Evolutionary conservation across 2,113 vertebrate species (phyloP).

Genomic region (Tylochromis polylepis): DNA sequence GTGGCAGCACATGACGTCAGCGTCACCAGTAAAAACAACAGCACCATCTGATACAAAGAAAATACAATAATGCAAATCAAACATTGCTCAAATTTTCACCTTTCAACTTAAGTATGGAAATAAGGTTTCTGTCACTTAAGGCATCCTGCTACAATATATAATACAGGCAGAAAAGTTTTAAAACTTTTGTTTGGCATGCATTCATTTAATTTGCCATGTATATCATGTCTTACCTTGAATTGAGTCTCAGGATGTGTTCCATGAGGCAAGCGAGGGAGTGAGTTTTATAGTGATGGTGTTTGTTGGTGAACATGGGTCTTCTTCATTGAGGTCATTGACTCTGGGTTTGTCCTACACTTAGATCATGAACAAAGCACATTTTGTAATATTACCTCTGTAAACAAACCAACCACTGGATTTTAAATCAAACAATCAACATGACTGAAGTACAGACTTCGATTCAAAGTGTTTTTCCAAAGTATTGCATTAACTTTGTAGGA

Average conservation of each 20-base stretch:
- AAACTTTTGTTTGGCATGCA: background rate
- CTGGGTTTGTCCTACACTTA: background rate
- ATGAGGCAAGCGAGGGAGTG: background rate
- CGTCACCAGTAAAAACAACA: background rate
- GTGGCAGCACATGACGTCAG: slow-evolving; percentile 3
- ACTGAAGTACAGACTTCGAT: background rate
- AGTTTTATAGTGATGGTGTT: background rate
- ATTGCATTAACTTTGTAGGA: background rate
- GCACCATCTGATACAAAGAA: slow-evolving; percentile 22
- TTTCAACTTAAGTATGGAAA: background rate
- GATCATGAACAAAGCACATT: background rate
- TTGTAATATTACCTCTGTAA: background rate
- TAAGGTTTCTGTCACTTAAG: background rate
- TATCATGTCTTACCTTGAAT: background rate
- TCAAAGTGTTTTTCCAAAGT: background rate
- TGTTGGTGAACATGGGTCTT: background rate
- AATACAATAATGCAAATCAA: background rate
- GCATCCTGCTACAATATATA: background rate
- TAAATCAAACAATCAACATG: background rate
- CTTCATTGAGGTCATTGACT: background rate
- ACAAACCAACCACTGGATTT: background rate
- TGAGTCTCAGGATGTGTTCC: background rate
- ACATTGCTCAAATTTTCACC: background rate
- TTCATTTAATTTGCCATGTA: background rate
- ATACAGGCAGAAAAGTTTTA: background rate